These are phyloP conservation scores for Craterocephalus amniculus DNA, from an alignment of 2,797 vertebrate species.

Conservation along the genomic window DNA sequence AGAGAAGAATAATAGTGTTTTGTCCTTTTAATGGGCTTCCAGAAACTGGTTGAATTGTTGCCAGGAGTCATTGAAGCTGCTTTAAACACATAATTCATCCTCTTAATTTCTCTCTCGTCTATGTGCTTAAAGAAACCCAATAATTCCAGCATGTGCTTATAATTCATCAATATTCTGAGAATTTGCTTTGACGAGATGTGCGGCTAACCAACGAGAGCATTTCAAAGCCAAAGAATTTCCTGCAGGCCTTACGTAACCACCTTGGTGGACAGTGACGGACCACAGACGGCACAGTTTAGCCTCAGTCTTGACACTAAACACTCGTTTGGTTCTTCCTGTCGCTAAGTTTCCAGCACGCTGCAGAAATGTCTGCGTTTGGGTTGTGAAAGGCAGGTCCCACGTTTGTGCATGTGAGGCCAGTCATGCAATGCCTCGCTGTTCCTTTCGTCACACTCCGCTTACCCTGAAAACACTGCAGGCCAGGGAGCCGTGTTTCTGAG, in stretches of 20 bases:
- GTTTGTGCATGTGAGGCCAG: slow-evolving; percentile 51
- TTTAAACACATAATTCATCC: background rate
- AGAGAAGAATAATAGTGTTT: background rate
- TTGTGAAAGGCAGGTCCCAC: slow-evolving; percentile 24
- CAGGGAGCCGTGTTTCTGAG: slow-evolving; percentile 26
- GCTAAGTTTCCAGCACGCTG: slow-evolving; percentile 7
- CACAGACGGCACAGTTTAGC: slow-evolving; percentile 37
- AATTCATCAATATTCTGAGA: slow-evolving; percentile 27
- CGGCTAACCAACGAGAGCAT: slow-evolving; percentile 37
- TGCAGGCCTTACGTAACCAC: slow-evolving; percentile 33
- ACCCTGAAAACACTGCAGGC: slow-evolving; percentile 41
- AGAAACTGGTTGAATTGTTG: background rate
- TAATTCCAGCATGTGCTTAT: background rate
- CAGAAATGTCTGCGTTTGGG: slow-evolving; percentile 10
- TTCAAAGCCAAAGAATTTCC: slow-evolving; percentile 53
- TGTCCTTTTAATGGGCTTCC: background rate
- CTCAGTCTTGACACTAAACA: slow-evolving; percentile 47
- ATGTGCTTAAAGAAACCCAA: background rate
- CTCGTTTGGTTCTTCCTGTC: slow-evolving; percentile 2
- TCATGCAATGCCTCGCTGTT: slow-evolving; percentile 50
- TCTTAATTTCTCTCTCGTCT: background rate
- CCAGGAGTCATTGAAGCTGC: background rate
- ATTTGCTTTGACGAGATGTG: slow-evolving; percentile 31
- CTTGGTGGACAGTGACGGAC: slow-evolving; percentile 34
- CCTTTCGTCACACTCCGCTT: slow-evolving; percentile 67